A percentile compares a stretch with the other conserved stretches of the same genome.
phyloP scores from a whole-genome alignment of 2,113 vertebrate species.

The Peromyscus californicus region DNA sequence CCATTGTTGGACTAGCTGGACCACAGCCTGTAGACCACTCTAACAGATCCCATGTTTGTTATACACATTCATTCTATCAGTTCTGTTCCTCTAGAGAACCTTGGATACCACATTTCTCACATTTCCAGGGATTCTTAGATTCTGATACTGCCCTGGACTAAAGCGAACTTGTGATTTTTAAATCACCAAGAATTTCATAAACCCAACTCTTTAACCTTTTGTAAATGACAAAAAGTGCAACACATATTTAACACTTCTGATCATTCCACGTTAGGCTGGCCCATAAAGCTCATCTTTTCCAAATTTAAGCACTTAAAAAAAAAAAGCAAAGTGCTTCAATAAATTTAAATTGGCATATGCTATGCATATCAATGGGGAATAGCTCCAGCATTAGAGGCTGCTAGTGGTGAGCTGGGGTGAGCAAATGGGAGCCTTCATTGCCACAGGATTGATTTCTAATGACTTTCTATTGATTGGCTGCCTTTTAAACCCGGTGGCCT shows the following conservation, averaged over 20 bases:
- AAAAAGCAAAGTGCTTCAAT: slow-evolving; percentile 86
- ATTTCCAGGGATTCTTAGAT: slow-evolving; percentile 6
- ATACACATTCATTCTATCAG: neutral
- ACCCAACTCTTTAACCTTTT: slow-evolving; percentile 84
- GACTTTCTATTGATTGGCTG: slow-evolving; percentile 89
- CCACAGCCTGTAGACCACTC: neutral
- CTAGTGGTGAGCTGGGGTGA: slow-evolving; percentile 86
- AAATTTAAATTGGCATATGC: slow-evolving; percentile 90
- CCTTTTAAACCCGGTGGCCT: slow-evolving; percentile 87
- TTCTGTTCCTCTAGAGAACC: neutral
- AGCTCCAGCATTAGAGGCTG: slow-evolving; percentile 88
- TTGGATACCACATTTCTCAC: neutral
- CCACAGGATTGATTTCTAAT: slow-evolving; percentile 88
- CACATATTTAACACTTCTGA: slow-evolving; percentile 84
- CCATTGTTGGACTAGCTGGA: neutral
- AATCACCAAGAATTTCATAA: slow-evolving; percentile 86
- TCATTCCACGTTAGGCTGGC: slow-evolving; percentile 80
- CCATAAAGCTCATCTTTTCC: slow-evolving; percentile 86
- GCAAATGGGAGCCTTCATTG: slow-evolving; percentile 85
- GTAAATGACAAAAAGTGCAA: slow-evolving; percentile 84
- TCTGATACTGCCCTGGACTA: slow-evolving; percentile 66
- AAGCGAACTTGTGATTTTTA: slow-evolving; percentile 78
- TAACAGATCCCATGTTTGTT: neutral
- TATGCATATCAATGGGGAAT: slow-evolving; percentile 88
- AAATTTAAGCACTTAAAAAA: slow-evolving; percentile 89